phyloP scores from a whole-genome alignment of 2,113 vertebrate genomes.

The Eretmochelys imbricata region DNA sequence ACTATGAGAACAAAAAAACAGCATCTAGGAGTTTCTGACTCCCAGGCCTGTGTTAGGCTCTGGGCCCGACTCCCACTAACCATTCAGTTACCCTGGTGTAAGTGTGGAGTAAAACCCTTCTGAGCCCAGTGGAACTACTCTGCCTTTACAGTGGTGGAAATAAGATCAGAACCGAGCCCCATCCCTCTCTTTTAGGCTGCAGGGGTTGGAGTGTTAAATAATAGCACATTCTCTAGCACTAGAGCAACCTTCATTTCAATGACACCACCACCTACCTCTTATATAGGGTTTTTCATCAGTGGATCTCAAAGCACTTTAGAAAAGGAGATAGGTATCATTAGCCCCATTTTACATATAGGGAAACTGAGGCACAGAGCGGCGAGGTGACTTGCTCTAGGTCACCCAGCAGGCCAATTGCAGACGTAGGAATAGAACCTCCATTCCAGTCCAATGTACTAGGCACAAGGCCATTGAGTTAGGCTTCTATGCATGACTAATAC shows the following conservation, averaged over 20 bases:
- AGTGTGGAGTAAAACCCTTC: neutral
- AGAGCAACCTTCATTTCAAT: too few species aligned
- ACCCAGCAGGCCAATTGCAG: neutral
- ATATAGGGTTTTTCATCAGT: too few species aligned
- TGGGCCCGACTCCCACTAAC: neutral
- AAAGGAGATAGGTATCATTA: neutral
- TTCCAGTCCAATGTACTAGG: neutral
- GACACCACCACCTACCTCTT: too few species aligned
- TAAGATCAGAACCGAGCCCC: neutral
- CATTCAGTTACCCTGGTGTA: neutral
- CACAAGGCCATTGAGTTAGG: neutral
- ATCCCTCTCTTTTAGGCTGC: fast-evolving
- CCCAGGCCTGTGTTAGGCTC: neutral
- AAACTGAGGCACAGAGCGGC: neutral
- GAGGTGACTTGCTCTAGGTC: neutral
- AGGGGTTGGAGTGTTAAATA: neutral
- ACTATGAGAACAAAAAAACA: neutral
- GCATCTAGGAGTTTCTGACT: neutral
- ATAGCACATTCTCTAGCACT: neutral
- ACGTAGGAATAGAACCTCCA: neutral
- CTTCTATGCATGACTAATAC: neutral
- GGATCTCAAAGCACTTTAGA: neutral
- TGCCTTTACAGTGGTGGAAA: neutral
- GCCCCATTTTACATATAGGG: neutral
- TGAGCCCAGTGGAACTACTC: neutral